Conservation (phyloP, 2,797 vertebrate genomes). For the Heliangelus exortis region DNA sequence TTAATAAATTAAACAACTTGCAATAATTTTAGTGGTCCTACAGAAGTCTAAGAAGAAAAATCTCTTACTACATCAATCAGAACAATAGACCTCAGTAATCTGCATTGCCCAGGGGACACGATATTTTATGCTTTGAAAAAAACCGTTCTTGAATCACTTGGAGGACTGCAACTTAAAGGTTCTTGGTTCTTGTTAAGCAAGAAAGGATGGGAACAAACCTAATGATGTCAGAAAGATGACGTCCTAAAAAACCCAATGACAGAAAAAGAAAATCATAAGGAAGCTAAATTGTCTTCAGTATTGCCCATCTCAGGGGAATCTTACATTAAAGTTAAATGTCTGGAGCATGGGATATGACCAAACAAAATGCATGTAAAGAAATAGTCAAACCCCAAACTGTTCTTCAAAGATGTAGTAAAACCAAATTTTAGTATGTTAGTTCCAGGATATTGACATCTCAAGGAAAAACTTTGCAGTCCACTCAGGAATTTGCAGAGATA, state of each 20-base stretch:
- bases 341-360: neutral
- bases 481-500: neutral
- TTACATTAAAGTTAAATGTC: neutral
- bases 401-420: neutral
- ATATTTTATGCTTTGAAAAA: conserved; percentile 5
- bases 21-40: neutral
- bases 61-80: neutral
- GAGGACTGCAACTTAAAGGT: neutral
- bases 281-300: neutral
- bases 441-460: neutral
- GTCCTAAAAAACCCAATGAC: too few species aligned
- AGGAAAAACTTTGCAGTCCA: neutral
- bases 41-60: neutral
- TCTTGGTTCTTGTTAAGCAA: neutral
- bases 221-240: neutral
- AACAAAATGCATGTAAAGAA: neutral
- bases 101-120: neutral
- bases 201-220: neutral
- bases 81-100: neutral
- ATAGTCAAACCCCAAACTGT: neutral
- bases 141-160: neutral
- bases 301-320: neutral
- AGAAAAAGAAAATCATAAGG: neutral
- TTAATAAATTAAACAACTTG: neutral
- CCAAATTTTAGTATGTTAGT: neutral